Base-by-base conservation (phyloP, 2,888 invertebrate genomes). In the Xanthorhoe spadicearia region DNA sequence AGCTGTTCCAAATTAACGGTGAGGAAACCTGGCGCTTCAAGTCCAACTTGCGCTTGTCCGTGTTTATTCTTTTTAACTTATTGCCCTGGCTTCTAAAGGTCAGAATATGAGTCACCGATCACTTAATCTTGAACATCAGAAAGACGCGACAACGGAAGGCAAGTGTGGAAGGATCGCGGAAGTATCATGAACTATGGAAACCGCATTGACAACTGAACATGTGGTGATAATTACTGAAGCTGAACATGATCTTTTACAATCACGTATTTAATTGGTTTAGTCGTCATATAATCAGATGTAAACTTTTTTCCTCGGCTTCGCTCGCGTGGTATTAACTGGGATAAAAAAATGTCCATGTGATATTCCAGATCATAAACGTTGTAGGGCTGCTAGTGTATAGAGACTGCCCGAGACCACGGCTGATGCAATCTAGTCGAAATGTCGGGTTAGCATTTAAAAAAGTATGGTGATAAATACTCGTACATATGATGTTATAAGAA, bases 81-180 rank as follows among this genome's bases (percentile, higher is more conserved):
- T 32, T 46, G 32, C 28, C 28, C 51, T 17, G 19, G 50, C 58
- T 63, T 19, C 48, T 57, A 52, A 61, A 65, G 56, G 65, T 57
- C 61, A 57, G 48, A 23, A 6, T 46, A 35, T 57, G 52, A 65
- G 56, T 65, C 61, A 61, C 23, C 43, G 38, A 13, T 55, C 32
- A 38, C 32, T 46, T 56, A 38, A 43, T 43, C 28, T 57, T 18
- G n/a, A 52, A 48, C 63, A 63, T 54, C 61, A 55, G 28, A 55
- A 54, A 28, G 46, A 46, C 56, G 23, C 23, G 61, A 60, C 51
- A 46, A 18, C 55, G 60, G 51, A 65, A 61, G 61, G 65, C 48
- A 23, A 64, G 19, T 55, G 56, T 58, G 38, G 28, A n/a, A 28
- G 28, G 50, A 64, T 52, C 52, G 35, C 57, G 57, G 61, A 66